A percentile compares a stretch with the other conserved stretches of the same genome.
phyloP scores from a whole-genome alignment of 2,888 invertebrate species.

The Harpagoxenus sublaevis region DNA sequence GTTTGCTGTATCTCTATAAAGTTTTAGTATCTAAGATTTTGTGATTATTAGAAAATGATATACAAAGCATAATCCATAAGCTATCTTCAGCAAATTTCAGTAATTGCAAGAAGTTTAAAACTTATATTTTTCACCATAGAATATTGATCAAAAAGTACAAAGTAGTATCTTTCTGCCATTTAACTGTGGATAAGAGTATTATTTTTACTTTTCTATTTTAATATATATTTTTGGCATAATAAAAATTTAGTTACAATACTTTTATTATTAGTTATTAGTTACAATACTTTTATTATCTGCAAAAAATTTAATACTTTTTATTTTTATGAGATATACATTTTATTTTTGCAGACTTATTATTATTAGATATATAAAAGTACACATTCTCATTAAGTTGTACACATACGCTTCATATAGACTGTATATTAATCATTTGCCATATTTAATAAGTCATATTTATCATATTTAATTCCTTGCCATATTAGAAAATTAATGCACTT shows the following conservation, averaged over 20 bases:
- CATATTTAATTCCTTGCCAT: constrained; percentile 15
- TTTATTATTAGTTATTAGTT: not conserved
- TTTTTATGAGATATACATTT: constrained; percentile 17
- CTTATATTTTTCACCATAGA: constrained; percentile 7
- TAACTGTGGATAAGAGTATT: not conserved
- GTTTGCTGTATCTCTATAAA: not conserved
- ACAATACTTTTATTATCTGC: not conserved
- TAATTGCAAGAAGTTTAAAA: constrained; percentile 19
- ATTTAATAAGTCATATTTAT: constrained; percentile 5
- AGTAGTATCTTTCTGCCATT: not conserved
- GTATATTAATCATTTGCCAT: not conserved
- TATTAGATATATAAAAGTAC: not conserved
- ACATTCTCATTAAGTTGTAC: not conserved
- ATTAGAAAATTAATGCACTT: constrained; percentile 21
- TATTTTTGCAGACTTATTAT: not conserved
- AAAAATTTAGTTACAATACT: not conserved
- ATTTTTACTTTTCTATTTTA: constrained; percentile 27
- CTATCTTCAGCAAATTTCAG: not conserved
- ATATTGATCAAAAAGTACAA: not conserved
- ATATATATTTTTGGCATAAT: not conserved
- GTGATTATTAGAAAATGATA: constrained; percentile 7
- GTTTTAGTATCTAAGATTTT: not conserved
- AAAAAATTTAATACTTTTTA: not conserved
- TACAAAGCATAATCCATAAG: not conserved
- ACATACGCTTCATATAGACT: not conserved